Conservation (phyloP, 2,888 invertebrate genomes). For the Exephanes ischioxanthus region DNA sequence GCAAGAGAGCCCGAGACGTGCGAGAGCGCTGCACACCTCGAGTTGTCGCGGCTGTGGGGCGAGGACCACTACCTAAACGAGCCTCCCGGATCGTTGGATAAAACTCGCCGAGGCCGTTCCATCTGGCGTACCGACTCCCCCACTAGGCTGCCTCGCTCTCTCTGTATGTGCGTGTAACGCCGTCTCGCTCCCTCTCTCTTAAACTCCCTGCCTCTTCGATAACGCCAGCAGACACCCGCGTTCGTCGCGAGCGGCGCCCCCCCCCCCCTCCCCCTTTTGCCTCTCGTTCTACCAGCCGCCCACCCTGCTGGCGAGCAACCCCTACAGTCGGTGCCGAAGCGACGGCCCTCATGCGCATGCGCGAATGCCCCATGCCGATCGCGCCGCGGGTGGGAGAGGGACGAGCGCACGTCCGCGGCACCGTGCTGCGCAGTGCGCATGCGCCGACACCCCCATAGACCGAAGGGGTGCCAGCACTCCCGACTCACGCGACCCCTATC, state of each 20-base stretch:
- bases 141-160: constrained; percentile 41
- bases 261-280: neutral
- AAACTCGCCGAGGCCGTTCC: constrained; percentile 82
- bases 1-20: constrained; percentile 33
- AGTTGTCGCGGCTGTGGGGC: constrained; percentile 83
- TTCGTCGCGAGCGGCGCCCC: constrained; percentile 18
- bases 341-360: constrained; percentile 54
- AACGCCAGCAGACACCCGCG: constrained; percentile 40
- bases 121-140: constrained; percentile 82
- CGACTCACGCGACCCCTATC: constrained; percentile 67
- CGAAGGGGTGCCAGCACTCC: constrained; percentile 38
- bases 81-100: constrained; percentile 84
- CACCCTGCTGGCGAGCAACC: constrained; percentile 55
- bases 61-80: constrained; percentile 84
- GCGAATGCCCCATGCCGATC: constrained; percentile 29
- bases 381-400: neutral
- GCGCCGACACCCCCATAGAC: constrained; percentile 54
- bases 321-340: constrained; percentile 20
- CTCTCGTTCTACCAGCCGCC: constrained; percentile 34
- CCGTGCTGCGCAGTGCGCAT: constrained; percentile 31
- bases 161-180: constrained; percentile 7
- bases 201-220: constrained; percentile 25
- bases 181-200: constrained; percentile 8
- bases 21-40: constrained; percentile 61
- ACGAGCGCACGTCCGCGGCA: neutral